Evolutionary conservation across 2,888 invertebrate species (phyloP).

Genomic region (Caenorhabditis zanzibari): DNA sequence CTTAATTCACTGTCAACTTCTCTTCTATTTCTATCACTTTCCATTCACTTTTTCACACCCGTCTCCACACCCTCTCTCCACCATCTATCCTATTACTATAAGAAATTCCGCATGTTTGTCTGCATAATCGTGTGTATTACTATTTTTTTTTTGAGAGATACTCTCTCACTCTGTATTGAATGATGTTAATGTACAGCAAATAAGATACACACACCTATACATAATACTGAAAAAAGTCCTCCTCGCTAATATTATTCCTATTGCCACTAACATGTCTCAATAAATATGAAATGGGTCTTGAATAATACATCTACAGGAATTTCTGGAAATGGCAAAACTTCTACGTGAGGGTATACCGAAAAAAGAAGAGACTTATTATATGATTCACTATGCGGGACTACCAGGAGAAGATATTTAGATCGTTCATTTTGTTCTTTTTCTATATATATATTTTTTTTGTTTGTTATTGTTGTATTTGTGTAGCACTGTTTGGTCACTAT

Average conservation of each 20-base stretch:
- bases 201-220: slow-evolving; percentile 24
- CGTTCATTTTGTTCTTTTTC: neutral
- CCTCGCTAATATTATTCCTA: slow-evolving; percentile 40
- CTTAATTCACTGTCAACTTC: slow-evolving; percentile 30
- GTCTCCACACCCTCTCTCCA: slow-evolving; percentile 8
- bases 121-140: slow-evolving; percentile 59
- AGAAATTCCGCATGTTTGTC: slow-evolving; percentile 45
- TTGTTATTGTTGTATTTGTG: neutral
- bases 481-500: neutral
- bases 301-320: slow-evolving; percentile 44
- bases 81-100: slow-evolving; percentile 9
- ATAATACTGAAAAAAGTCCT: slow-evolving; percentile 11
- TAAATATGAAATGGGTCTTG: slow-evolving; percentile 57
- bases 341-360: slow-evolving; percentile 49
- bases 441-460: neutral
- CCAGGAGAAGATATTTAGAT: slow-evolving; percentile 56
- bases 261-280: slow-evolving; percentile 61
- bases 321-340: slow-evolving; percentile 57
- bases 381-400: slow-evolving; percentile 53
- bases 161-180: slow-evolving; percentile 26
- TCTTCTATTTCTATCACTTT: slow-evolving; percentile 51
- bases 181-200: slow-evolving; percentile 23
- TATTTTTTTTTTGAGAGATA: slow-evolving; percentile 8
- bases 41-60: slow-evolving; percentile 8
- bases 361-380: slow-evolving; percentile 56